These are phyloP conservation scores for Athrips mouffetella DNA, from an alignment of 2,888 invertebrate species.

Conservation along the genomic window DNA sequence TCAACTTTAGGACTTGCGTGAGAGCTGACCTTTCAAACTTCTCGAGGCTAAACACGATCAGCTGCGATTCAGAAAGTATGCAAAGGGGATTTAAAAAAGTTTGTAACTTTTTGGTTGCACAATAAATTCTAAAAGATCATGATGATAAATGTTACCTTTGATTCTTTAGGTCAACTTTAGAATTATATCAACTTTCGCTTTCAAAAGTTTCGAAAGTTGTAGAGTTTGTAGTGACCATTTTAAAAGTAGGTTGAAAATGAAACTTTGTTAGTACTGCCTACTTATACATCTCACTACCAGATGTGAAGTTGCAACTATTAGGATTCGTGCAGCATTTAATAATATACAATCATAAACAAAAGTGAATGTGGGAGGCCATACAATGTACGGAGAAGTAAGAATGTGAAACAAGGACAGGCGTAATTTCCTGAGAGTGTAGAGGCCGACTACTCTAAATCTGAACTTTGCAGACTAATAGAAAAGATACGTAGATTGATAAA, in stretches of 20 bases:
- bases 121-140: background rate
- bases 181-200: conserved; percentile 42
- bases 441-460: conserved; percentile 39
- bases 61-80: conserved; percentile 64
- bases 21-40: conserved; percentile 35
- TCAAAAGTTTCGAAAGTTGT: conserved; percentile 51
- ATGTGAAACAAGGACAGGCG: conserved; percentile 50
- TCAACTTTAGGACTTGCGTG: background rate
- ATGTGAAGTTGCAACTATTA: conserved; percentile 18
- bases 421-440: conserved; percentile 38
- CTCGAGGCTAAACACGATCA: conserved; percentile 40
- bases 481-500: background rate
- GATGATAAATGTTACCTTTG: background rate
- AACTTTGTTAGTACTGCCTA: no score
- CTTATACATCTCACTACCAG: conserved; percentile 1
- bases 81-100: background rate
- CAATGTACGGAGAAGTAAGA: conserved; percentile 43
- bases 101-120: background rate
- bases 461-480: conserved; percentile 16
- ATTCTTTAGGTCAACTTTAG: background rate
- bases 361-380: conserved; percentile 63
- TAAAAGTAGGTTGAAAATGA: conserved; percentile 25
- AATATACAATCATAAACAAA: conserved; percentile 56
- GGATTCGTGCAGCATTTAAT: conserved; percentile 18
- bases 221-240: conserved; percentile 29